A percentile compares a stretch with the other conserved stretches of the same genome.
Conservation (phyloP, 2,113 vertebrate species). For the Phasianus colchicus region DNA sequence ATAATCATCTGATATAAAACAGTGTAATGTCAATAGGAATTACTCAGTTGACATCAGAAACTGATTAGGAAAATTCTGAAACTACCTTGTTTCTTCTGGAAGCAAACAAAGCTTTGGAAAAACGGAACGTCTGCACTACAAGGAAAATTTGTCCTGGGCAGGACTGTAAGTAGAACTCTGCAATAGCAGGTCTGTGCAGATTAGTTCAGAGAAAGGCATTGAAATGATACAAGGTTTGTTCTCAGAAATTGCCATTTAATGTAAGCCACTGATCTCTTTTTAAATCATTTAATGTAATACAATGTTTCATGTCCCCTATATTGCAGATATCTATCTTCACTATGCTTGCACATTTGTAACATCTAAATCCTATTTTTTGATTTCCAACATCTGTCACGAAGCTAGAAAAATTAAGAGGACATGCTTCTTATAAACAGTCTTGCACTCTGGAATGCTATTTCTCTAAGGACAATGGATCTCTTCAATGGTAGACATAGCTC, state of each 20-base stretch:
- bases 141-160: not conserved
- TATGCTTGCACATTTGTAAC: not conserved
- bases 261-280: not conserved
- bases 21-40: not conserved
- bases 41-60: not conserved
- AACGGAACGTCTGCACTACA: fast-evolving
- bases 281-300: not conserved
- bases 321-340: not conserved
- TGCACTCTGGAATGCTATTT: not conserved
- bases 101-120: not conserved
- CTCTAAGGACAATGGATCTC: not conserved
- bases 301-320: not conserved
- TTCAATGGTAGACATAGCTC: not conserved
- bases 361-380: not conserved
- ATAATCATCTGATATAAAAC: not conserved
- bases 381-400: not conserved
- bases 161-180: not conserved
- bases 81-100: not conserved
- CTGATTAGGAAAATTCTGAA: not conserved
- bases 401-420: not conserved
- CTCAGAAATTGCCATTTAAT: not conserved
- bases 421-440: not conserved
- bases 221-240: not conserved
- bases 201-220: not conserved
- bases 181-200: not conserved